These are phyloP conservation scores for Gymnosoma rotundatum DNA, from an alignment of 2,888 invertebrate genomes.

Conservation along the genomic window DNA sequence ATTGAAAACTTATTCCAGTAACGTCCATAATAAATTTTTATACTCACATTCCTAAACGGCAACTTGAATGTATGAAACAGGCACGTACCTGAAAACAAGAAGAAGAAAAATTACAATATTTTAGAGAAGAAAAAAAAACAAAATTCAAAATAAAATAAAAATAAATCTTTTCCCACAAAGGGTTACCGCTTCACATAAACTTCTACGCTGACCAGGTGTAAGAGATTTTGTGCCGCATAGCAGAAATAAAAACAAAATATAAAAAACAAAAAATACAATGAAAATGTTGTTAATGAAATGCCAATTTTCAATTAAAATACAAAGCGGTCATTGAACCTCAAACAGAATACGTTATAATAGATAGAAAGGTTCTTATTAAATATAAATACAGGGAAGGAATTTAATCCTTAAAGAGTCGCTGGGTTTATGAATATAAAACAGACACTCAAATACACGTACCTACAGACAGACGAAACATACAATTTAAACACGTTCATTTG, in stretches of 20 bases:
- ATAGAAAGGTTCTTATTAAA: slow-evolving; percentile 4
- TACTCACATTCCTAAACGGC: not conserved
- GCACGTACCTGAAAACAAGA: slow-evolving; percentile 27
- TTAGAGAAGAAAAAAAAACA: not conserved
- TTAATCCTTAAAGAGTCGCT: slow-evolving; percentile 50
- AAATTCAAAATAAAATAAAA: slow-evolving; percentile 1
- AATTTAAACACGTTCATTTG: slow-evolving; percentile 61
- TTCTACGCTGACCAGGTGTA: slow-evolving; percentile 59
- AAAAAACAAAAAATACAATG: not conserved
- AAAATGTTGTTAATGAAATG: slow-evolving; percentile 46
- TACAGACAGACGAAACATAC: slow-evolving; percentile 28
- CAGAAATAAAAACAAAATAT: not conserved
- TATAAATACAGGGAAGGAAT: slow-evolving; percentile 22
- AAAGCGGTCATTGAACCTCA: slow-evolving; percentile 65
- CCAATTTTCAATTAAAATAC: slow-evolving; percentile 60
- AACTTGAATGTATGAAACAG: not conserved
- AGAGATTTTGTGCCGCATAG: slow-evolving; percentile 26
- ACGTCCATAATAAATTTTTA: not conserved
- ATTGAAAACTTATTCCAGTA: too few relatives aligned
- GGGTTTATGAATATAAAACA: slow-evolving; percentile 21
- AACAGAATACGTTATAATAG: slow-evolving; percentile 30
- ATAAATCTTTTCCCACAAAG: slow-evolving; percentile 22
- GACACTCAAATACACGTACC: slow-evolving; percentile 31
- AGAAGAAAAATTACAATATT: too few relatives aligned
- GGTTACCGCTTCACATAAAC: slow-evolving; percentile 27